Percentiles rank a stretch among this genome's conserved stretches.
Evolutionary conservation across 2,888 invertebrate genomes (phyloP).

Genomic region (Epinotia brunnichana): DNA sequence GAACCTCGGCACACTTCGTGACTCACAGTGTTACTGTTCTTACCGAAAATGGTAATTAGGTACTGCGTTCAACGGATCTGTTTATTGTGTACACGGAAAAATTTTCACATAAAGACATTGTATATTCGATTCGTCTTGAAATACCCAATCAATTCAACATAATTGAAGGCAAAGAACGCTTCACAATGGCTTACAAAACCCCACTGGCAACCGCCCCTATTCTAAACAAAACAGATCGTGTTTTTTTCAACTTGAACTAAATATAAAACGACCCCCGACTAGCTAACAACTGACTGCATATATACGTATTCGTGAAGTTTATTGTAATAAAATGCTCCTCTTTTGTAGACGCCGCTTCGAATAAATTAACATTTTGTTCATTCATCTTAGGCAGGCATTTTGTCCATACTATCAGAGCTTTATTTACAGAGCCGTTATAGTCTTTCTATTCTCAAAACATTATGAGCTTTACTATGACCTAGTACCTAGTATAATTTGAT

Average conservation of each 20-base stretch:
- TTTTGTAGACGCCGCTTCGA: constrained; percentile 17
- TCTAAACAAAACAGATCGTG: background rate
- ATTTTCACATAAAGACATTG: background rate
- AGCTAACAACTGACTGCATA: background rate
- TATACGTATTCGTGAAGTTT: background rate
- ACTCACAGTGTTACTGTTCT: constrained; percentile 2
- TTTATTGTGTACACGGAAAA: background rate
- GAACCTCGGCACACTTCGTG: background rate
- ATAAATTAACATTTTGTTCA: constrained; percentile 35
- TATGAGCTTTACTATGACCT: background rate
- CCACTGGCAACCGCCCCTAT: background rate
- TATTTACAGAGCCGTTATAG: constrained; percentile 25
- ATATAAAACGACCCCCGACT: background rate
- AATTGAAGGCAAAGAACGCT: background rate
- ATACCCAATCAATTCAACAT: background rate
- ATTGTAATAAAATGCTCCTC: constrained; percentile 16
- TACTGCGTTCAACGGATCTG: background rate
- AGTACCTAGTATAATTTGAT: background rate
- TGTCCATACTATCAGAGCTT: constrained; percentile 32
- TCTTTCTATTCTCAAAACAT: background rate
- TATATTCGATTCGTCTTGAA: background rate
- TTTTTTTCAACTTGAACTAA: background rate
- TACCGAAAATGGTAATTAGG: constrained; percentile 13
- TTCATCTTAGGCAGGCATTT: constrained; percentile 35
- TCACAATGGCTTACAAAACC: background rate